These are phyloP conservation scores for Drosophila nebulosa DNA, from an alignment of 1,140 invertebrate genomes.

Conservation along the genomic window DNA sequence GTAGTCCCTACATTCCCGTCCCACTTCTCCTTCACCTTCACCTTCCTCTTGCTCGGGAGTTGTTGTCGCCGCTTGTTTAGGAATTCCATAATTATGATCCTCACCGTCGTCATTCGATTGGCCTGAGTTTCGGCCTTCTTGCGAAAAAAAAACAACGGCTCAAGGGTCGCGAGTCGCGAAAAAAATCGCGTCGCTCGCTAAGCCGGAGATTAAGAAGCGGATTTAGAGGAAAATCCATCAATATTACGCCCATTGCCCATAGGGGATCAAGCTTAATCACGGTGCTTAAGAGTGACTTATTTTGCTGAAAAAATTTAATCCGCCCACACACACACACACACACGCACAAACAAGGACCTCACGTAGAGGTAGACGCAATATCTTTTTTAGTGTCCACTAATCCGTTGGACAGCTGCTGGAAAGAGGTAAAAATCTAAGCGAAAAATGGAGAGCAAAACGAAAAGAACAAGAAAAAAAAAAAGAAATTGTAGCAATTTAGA, in stretches of 20 bases:
- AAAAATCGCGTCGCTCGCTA: slow-evolving; percentile 70
- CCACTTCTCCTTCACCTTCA: not conserved
- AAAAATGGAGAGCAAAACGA: not conserved
- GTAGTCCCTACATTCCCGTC: too few relatives aligned
- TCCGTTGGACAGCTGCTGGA: slow-evolving; percentile 54
- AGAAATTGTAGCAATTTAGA: slow-evolving; percentile 48
- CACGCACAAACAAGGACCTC: too few relatives aligned
- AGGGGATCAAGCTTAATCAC: slow-evolving; percentile 74
- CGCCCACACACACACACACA: too few relatives aligned
- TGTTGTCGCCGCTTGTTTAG: slow-evolving; percentile 59
- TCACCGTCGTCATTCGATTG: slow-evolving; percentile 24
- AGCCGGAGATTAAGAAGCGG: slow-evolving; percentile 69
- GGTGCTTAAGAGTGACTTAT: slow-evolving; percentile 65
- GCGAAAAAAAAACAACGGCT: slow-evolving; percentile 50
- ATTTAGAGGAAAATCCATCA: slow-evolving; percentile 78
- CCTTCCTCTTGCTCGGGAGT: slow-evolving; percentile 13
- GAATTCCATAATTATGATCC: slow-evolving; percentile 80
- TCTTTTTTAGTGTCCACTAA: slow-evolving; percentile 29
- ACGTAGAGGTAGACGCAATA: slow-evolving; percentile 47
- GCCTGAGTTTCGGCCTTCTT: slow-evolving; percentile 49
- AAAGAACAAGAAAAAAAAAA: too few relatives aligned
- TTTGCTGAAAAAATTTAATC: slow-evolving; percentile 74
- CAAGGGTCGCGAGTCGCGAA: slow-evolving; percentile 40
- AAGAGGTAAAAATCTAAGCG: slow-evolving; percentile 60
- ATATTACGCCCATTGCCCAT: slow-evolving; percentile 67